Evolutionary conservation across 2,888 invertebrate genomes (phyloP), one percentile per base, ranked within the genome.

Genomic region (Zeuzera pyrina): DNA sequence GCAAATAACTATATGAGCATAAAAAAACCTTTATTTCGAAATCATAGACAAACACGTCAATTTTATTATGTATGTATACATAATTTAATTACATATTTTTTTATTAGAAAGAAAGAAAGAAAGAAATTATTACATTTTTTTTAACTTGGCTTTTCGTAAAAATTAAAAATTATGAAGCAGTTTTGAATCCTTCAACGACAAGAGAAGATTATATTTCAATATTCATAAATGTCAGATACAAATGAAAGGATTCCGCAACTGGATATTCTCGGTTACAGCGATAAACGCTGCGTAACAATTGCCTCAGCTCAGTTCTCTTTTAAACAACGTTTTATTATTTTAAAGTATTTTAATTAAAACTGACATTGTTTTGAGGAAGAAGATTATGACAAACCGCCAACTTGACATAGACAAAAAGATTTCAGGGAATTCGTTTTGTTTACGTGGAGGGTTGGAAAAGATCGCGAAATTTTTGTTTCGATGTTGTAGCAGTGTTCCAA

Each of bases 301-400:
- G 23, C 22, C 12, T 22, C 16, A 29, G 43, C 41, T 42, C 48
- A 49, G 7, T 29, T 27, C 15, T 29, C 33, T 36, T n/a, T 39
- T 29, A 29, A 21, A 22, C 15, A 24, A 28, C 13, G 41, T 64
- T 66, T 62, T 62, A 59, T 63, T 59, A 57, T 66, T 64, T 56
- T 52, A 56, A 66, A 68, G 53, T 59, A 62, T 62, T 65, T 68
- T 67, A 69, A 73, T 71, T 70, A 68, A 68, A 69, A 57, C 57
- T 52, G 56, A 59, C 63, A 64, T 70, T 70, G 66, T 69, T 68
- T 67, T 60, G 49, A 45, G 49, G 51, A 53, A 52, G 54, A 52
- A 57, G 66, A 72, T 74, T 70, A 72, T 64, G 60, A 64, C 64
- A 58, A 63, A 57, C 59, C 53, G 55, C 37, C 55, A 49, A 55